Base-by-base conservation (phyloP, 2,888 invertebrate genomes). In the Scrobipalpa costella region DNA sequence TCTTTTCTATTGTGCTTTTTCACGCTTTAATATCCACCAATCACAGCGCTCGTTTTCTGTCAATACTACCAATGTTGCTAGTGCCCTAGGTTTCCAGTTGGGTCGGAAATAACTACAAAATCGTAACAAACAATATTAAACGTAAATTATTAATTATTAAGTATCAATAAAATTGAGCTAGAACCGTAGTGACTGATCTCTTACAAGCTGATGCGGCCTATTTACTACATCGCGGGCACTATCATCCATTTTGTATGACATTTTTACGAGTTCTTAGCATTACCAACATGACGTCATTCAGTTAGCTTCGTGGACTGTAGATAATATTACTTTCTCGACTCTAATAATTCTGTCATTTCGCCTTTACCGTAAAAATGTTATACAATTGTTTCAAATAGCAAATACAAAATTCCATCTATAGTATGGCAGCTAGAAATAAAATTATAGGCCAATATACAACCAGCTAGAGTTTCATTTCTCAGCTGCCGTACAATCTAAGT, bases 101-200 rank as follows among this genome's bases (percentile, higher is more conserved):
- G 38, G 19, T 19, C 47, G 7, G 44, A 38, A 33, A 74, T 73
- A 71, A 78, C 77, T 73, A 72, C 74, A 74, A 59, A 84, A 84
- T 84, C 79, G 81, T 82, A 88, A 88, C 89, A 86, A 87, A 88
- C 86, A 84, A 78, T 84, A 83, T 80, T 81, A 82, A 78, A 74
- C 52, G 70, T 73, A 71, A 70, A 78, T 80, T 21, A 21, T 27
- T 21, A 52, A 21, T 52, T 81, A 79, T 81, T 82, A 84, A 83
- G 82, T 85, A 84, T 83, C 81, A 85, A 85, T 90, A 88, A 86
- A 90, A 90, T 90, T 90, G 90, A 90, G 90, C 90, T 90, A 90
- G 81, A 81, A 77, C 78, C 82, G 47, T 40, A 19, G 38, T 40
- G 58, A 47, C 55, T 57, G 55, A 55, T n/a, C 55, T 55, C 55